A percentile compares a stretch with the other conserved stretches of the same genome.
phyloP scores from a whole-genome alignment of 2,797 vertebrate species.

The Tauraco hartlaubi region DNA sequence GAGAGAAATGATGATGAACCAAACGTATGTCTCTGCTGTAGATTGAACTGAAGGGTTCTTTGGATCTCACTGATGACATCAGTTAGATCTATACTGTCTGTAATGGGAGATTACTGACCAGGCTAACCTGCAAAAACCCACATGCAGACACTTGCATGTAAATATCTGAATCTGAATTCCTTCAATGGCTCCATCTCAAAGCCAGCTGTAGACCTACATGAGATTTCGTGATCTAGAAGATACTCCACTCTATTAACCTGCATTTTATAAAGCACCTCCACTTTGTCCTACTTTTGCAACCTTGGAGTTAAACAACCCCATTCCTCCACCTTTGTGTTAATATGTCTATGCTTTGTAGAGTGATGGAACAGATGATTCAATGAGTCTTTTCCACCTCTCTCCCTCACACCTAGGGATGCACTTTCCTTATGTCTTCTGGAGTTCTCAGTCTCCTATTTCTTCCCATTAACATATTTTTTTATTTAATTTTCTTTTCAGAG shows the following conservation, averaged over 20 bases:
- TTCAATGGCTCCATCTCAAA: not conserved
- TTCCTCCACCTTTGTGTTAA: not conserved
- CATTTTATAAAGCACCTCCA: not conserved
- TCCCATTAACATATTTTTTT: not conserved
- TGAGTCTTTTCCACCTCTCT: not conserved
- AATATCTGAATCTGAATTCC: not conserved
- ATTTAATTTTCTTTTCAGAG: not conserved
- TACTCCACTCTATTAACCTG: not conserved
- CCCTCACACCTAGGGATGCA: rapidly evolving
- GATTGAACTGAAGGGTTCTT: not conserved
- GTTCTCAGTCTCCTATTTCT: not conserved
- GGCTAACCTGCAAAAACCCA: not conserved
- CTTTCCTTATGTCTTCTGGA: rapidly evolving
- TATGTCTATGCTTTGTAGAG: rapidly evolving
- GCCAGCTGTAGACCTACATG: not conserved
- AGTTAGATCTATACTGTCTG: not conserved
- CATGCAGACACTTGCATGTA: not conserved
- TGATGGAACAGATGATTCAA: rapidly evolving
- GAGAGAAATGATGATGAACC: not conserved
- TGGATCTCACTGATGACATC: not conserved
- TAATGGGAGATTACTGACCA: not conserved
- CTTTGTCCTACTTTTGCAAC: not conserved
- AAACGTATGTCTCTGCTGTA: not conserved
- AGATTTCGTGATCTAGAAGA: not conserved
- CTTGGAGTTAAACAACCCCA: not conserved